Evolutionary conservation across 2,888 invertebrate genomes (phyloP).

Genomic region (Drosophila macrothrix): DNA sequence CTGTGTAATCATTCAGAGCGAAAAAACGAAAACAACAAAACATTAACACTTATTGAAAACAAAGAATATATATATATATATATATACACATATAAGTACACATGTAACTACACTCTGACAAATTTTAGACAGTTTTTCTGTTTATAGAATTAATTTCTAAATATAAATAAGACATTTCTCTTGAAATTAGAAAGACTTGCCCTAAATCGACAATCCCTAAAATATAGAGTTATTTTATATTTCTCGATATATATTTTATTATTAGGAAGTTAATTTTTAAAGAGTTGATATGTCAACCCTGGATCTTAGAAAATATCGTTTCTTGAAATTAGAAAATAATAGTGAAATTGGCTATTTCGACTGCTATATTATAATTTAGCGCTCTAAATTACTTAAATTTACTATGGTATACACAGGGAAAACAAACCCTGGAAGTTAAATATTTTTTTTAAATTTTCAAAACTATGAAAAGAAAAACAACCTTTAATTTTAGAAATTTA

Average conservation of each 20-base stretch:
- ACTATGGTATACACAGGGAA: too few relatives aligned
- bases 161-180: neutral
- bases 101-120: neutral
- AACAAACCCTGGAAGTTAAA: neutral
- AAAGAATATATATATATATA: slow-evolving; percentile 10
- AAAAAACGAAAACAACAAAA: slow-evolving; percentile 8
- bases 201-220: too few relatives aligned
- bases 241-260: neutral
- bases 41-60: slow-evolving; percentile 14
- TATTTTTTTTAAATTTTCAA: neutral
- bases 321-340: neutral
- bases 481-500: neutral
- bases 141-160: too few relatives aligned
- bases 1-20: slow-evolving; percentile 18
- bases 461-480: too few relatives aligned
- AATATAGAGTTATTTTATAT: neutral
- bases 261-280: neutral
- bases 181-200: too few relatives aligned
- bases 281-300: neutral
- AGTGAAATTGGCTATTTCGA: neutral
- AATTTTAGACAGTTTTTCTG: neutral
- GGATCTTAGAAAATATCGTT: neutral
- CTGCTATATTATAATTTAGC: neutral
- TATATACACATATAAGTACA: neutral
- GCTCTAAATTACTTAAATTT: neutral